phyloP scores from a whole-genome alignment of 2,797 vertebrate species.

The Pseudopleuronectes americanus region DNA sequence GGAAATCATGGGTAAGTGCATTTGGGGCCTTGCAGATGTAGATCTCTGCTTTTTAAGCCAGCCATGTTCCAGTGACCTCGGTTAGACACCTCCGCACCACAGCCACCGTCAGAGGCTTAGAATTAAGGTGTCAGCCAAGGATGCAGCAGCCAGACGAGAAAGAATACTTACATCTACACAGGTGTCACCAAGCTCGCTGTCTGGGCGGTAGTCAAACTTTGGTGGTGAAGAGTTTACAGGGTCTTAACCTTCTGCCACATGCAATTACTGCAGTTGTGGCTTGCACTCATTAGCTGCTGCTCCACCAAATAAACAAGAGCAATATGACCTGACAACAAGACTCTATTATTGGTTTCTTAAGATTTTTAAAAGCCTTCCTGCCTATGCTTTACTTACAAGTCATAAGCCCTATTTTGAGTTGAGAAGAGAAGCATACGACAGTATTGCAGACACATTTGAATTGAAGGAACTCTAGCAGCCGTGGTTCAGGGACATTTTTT shows the following conservation, averaged over 20 bases:
- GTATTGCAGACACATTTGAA: neutral
- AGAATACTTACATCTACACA: conserved; percentile 60
- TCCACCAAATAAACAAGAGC: conserved; percentile 57
- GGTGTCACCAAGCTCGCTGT: conserved; percentile 56
- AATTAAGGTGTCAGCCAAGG: conserved; percentile 52
- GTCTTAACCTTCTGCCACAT: conserved; percentile 69
- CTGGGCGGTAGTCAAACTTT: conserved; percentile 64
- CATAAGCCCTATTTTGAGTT: neutral
- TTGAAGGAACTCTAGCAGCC: neutral
- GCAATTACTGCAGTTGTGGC: conserved; percentile 62
- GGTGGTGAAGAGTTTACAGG: conserved; percentile 60
- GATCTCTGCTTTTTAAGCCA: conserved; percentile 16
- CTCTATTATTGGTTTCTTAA: neutral
- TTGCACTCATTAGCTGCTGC: conserved; percentile 54
- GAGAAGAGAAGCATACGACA: neutral
- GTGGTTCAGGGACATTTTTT: conserved; percentile 8
- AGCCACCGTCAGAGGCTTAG: conserved; percentile 37
- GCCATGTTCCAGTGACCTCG: conserved; percentile 31
- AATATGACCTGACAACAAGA: conserved; percentile 30
- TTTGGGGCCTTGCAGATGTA: conserved; percentile 10
- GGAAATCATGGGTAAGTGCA: conserved; percentile 76
- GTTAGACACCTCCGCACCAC: conserved; percentile 4
- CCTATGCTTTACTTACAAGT: neutral
- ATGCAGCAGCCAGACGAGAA: conserved; percentile 36
- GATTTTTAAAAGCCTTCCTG: neutral